phyloP scores from a whole-genome alignment of 2,113 vertebrate genomes.

The Glareola pratincola region DNA sequence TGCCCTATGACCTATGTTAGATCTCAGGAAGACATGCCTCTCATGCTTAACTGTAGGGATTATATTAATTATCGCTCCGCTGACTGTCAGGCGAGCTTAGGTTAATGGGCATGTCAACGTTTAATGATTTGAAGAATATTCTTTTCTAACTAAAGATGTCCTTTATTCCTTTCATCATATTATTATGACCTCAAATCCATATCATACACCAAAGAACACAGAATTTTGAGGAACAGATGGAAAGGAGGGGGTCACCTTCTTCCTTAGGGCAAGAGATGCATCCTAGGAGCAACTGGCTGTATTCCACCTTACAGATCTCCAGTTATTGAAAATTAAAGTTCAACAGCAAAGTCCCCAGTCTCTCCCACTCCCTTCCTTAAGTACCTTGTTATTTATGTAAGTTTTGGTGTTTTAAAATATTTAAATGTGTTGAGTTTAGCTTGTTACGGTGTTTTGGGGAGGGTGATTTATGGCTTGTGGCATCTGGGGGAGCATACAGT shows the following conservation, averaged over 20 bases:
- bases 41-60: not conserved
- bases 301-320: not conserved
- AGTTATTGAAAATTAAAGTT: not conserved
- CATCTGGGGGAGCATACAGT: not conserved
- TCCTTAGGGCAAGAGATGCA: not conserved
- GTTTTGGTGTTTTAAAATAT: not conserved
- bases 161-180: conserved; percentile 1
- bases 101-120: conserved; percentile 8
- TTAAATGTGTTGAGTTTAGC: not conserved
- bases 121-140: conserved; percentile 20
- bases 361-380: not conserved
- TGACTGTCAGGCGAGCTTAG: not conserved
- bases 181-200: not conserved
- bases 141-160: not conserved
- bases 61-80: conserved; percentile 5
- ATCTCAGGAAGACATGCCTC: not conserved
- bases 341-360: not conserved
- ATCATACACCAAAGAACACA: not conserved
- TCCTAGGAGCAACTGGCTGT: not conserved
- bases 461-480: not conserved
- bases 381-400: not conserved
- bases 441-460: not conserved
- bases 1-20: not conserved
- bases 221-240: not conserved
- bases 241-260: not conserved